A percentile compares a stretch with the other conserved stretches of the same genome.
phyloP scores from a whole-genome alignment of 2,797 vertebrate species.

The Tokudaia tokunoshimensis region DNA sequence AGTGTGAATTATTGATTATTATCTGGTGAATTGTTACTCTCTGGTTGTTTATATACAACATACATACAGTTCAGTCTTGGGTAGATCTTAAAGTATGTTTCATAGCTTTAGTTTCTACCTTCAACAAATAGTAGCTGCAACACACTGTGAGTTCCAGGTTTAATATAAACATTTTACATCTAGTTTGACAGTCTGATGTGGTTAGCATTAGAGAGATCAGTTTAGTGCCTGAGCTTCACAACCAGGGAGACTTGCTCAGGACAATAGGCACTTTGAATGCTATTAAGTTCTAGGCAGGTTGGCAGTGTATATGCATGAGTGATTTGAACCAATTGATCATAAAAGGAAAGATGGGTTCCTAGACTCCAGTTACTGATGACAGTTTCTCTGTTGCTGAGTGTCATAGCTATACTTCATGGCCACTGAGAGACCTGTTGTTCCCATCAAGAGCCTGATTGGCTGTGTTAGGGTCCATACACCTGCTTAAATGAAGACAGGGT shows the following conservation, averaged over 20 bases:
- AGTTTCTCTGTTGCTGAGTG: conserved; percentile 23
- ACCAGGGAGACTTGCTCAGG: not conserved
- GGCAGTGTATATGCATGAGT: not conserved
- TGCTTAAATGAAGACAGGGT: not conserved
- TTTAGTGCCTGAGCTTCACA: conserved; percentile 12
- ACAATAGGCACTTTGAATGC: conserved; percentile 12
- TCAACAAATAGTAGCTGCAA: not conserved
- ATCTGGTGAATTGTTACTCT: no score
- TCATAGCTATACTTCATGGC: not conserved
- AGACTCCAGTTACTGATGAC: conserved; percentile 1
- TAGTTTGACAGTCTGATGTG: not conserved
- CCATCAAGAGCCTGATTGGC: not conserved
- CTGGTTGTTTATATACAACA: not conserved
- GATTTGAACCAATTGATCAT: conserved; percentile 3
- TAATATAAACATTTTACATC: not conserved
- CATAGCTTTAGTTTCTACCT: not conserved
- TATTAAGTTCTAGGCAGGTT: not conserved
- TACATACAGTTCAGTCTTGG: not conserved
- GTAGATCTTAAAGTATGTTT: not conserved
- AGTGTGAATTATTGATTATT: not conserved
- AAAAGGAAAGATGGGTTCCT: conserved; percentile 1
- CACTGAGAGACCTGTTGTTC: not conserved
- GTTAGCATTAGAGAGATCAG: not conserved
- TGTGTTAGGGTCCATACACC: not conserved
- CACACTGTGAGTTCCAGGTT: not conserved